phyloP scores from a whole-genome alignment of 2,888 invertebrate species.

The Pocota personata region DNA sequence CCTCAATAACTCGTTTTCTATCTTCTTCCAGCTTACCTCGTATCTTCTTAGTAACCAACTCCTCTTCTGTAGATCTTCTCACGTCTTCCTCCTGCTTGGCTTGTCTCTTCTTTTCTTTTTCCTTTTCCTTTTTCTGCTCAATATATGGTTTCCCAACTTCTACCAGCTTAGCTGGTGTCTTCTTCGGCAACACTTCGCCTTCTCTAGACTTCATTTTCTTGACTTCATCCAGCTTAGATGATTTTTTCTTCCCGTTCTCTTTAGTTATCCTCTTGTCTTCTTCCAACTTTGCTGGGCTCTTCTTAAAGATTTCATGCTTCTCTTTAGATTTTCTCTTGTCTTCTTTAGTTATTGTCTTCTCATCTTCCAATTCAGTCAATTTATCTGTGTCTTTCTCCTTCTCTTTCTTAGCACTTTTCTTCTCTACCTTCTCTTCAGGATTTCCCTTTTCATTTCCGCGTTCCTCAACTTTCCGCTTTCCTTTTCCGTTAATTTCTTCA shows the following conservation, averaged over 20 bases:
- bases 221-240: not conserved
- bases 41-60: not conserved
- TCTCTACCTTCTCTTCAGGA: not conserved
- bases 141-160: not conserved
- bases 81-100: not conserved
- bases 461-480: not conserved
- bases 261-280: not conserved
- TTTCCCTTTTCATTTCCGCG: not conserved
- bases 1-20: no score
- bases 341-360: not conserved
- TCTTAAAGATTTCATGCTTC: not conserved
- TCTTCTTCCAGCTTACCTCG: no score
- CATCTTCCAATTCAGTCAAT: not conserved
- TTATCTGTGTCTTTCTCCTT: not conserved
- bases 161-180: not conserved
- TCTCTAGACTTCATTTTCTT: not conserved
- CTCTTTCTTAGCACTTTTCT: not conserved
- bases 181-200: not conserved
- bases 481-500: not conserved
- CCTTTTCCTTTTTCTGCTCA: not conserved
- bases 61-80: not conserved
- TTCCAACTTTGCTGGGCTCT: not conserved
- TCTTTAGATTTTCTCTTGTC: not conserved
- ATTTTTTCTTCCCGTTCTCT: not conserved
- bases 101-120: not conserved